Base-by-base conservation (phyloP, 2,797 vertebrate genomes). In the Mus caroli region DNA sequence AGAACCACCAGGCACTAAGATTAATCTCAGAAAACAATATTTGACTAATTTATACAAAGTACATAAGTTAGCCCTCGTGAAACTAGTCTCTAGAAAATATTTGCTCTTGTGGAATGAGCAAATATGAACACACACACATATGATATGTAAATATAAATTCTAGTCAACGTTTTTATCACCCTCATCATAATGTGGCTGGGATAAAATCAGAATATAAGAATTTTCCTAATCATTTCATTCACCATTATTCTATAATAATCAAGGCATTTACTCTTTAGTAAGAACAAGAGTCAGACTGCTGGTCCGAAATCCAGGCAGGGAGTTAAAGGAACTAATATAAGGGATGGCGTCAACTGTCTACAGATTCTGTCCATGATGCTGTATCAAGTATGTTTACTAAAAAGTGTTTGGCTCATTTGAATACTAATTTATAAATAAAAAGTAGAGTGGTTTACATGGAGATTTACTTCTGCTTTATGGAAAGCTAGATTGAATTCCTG, bases 11-110 rank as follows among this genome's bases (percentile, higher is more conserved):
- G 58, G 79, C 31, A 83, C 83, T 88, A 93, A 91, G 75, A 86
- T 96, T 96, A 88, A 31, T 85, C 88, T 92, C 37, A 79, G 31
- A 34, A 86, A 95, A 84, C 80, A 93, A 40, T 86, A 89, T 86
- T 90, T 54, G 37, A 54, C 37, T 31, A 92, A 86, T 91, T 83
- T 93, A 86, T 6, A 88, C 3, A 52, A 0, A 82, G 28, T 28
- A 94, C 6, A 40, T 77, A 24, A 91, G 85, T 82, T 90, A 85
- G 31, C 28, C 67, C 52, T 73, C 82, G 24, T 80, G 31, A 88
- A 97, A 90, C 14, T 71, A 71, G 64, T 84, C 92, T 94, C 67
- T 78, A 91, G 50, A 79, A 56, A 96, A 93, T 54, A 71, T 37
- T 40, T 90, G 40, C 88, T 58, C 82, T 82, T 82, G 56, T 76